Evolutionary conservation across 30 jellyfish, hydroid and myxozoan genomes (phyloP).

Genomic region (Morbakka virulenta): DNA sequence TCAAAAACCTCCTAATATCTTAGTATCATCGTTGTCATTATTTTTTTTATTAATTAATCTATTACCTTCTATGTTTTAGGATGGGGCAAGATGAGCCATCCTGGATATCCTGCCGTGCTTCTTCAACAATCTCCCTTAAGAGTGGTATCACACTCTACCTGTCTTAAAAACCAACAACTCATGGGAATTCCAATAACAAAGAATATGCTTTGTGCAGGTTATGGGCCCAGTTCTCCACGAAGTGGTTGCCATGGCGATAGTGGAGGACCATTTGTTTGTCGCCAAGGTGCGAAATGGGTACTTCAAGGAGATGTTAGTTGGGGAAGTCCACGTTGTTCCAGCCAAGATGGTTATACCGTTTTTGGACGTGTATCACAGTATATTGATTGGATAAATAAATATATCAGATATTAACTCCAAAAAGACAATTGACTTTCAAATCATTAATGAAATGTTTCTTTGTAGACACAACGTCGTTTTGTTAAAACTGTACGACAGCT

Average conservation of each 20-base stretch:
- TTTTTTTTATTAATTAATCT: too few species aligned
- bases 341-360: constrained; percentile 71
- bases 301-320: constrained; percentile 96
- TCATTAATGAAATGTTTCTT: too few species aligned
- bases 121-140: constrained; percentile 60
- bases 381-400: constrained; percentile 41
- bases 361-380: constrained; percentile 76
- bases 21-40: too few species aligned
- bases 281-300: constrained; percentile 70
- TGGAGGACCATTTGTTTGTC: constrained; percentile 98
- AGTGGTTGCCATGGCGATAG: constrained; percentile 99
- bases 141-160: constrained; percentile 25
- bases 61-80: too few species aligned
- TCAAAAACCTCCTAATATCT: too few species aligned
- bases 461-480: too few species aligned
- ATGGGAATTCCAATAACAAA: constrained; percentile 53
- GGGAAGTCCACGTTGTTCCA: constrained; percentile 79
- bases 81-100: constrained; percentile 68
- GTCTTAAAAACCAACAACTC: constrained; percentile 38
- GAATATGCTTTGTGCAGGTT: constrained; percentile 90
- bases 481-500: too few species aligned
- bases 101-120: constrained; percentile 29
- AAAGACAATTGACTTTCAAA: too few species aligned
- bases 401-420: constrained; percentile 27
- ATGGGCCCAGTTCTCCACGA: constrained; percentile 66